Percentiles rank a stretch among this genome's conserved stretches.
Evolutionary conservation across 2,113 vertebrate genomes (phyloP).

Genomic region (Tonatia bakeri): DNA sequence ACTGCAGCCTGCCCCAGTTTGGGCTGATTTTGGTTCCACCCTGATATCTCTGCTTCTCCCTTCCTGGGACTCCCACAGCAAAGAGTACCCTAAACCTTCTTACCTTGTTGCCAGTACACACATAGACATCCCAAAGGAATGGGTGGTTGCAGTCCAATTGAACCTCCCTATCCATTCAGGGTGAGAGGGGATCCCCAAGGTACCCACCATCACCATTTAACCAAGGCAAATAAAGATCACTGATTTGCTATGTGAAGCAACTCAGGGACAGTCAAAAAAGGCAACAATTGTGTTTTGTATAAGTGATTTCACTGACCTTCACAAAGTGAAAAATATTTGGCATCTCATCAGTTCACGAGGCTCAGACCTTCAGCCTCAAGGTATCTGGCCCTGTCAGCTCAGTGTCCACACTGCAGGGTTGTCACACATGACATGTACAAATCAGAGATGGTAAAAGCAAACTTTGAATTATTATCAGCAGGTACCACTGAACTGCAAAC

Average conservation of each 20-base stretch:
- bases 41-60: neutral
- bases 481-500: neutral
- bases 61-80: neutral
- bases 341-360: neutral
- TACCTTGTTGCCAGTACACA: neutral
- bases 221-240: neutral
- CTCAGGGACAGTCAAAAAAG: neutral
- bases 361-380: slow-evolving; percentile 59
- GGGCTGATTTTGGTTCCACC: neutral
- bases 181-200: slow-evolving; percentile 52
- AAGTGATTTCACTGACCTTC: neutral
- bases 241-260: neutral
- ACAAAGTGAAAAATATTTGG: neutral
- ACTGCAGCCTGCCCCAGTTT: neutral
- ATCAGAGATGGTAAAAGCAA: neutral
- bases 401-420: neutral
- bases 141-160: neutral
- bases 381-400: neutral
- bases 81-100: neutral
- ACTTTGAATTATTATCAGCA: neutral
- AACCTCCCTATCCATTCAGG: neutral
- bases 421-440: neutral
- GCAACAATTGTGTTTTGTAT: neutral
- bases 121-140: neutral
- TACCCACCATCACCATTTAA: slow-evolving; percentile 24